Evolutionary conservation across 1,140 invertebrate species (phyloP).

Genomic region (Agrypnia vestita): DNA sequence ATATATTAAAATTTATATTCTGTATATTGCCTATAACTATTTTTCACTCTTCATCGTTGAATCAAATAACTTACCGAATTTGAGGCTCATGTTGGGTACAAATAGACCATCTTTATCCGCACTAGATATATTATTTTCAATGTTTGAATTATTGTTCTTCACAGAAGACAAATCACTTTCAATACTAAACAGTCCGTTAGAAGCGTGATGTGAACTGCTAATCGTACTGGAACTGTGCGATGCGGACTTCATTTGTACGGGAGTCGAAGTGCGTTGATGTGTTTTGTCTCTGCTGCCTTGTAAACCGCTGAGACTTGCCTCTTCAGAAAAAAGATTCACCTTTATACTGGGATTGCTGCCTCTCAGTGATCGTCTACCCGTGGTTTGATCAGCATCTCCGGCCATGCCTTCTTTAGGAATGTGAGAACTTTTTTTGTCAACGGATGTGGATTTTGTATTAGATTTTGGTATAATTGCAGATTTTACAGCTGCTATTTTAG

Average conservation of each 20-base stretch:
- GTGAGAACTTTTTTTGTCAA: background rate
- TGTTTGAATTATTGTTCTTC: constrained; percentile 69
- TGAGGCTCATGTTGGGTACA: constrained; percentile 71
- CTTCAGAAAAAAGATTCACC: constrained; percentile 46
- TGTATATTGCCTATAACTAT: background rate
- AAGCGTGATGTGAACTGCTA: constrained; percentile 65
- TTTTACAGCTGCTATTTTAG: constrained; percentile 30
- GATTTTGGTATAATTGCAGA: constrained; percentile 27
- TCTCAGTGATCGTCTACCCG: background rate
- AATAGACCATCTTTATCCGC: constrained; percentile 69
- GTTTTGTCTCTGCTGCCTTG: constrained; percentile 62
- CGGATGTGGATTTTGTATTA: constrained; percentile 18
- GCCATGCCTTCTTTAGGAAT: background rate
- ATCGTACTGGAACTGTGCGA: constrained; percentile 67
- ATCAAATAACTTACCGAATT: constrained; percentile 64
- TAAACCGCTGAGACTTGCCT: constrained; percentile 24
- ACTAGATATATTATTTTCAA: constrained; percentile 67
- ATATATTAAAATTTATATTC: too few species aligned
- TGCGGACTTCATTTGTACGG: constrained; percentile 70
- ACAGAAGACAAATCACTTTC: constrained; percentile 73
- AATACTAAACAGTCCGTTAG: constrained; percentile 70
- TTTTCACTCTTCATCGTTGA: constrained; percentile 55
- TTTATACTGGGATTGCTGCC: constrained; percentile 62
- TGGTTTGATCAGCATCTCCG: background rate
- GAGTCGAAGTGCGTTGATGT: constrained; percentile 70